These are phyloP conservation scores for Anolis carolinensis DNA, from an alignment of 2,113 vertebrate species.

Conservation along the genomic window DNA sequence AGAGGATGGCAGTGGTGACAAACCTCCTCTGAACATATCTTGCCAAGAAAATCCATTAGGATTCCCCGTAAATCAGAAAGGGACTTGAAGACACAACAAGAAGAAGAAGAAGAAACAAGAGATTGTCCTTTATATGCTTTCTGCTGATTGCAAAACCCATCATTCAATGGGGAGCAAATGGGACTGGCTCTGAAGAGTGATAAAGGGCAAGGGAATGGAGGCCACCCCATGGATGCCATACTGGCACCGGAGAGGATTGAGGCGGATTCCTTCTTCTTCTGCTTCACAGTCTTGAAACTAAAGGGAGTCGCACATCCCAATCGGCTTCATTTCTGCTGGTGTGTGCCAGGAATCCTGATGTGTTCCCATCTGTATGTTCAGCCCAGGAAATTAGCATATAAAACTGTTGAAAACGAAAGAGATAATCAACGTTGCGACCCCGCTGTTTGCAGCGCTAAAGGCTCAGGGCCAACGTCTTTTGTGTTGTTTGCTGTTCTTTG, in stretches of 20 bases:
- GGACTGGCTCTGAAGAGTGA: not conserved
- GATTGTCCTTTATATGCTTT: not conserved
- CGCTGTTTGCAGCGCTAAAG: not conserved
- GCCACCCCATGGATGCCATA: not conserved
- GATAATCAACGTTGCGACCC: conserved; percentile 20
- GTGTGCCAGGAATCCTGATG: not conserved
- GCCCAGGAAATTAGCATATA: conserved; percentile 28
- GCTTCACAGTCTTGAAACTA: not conserved
- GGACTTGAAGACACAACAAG: too few species aligned
- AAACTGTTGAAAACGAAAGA: not conserved
- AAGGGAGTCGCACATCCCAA: not conserved
- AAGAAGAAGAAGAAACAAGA: too few species aligned
- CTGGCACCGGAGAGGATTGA: not conserved
- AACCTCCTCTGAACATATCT: too few species aligned
- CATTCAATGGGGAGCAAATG: too few species aligned
- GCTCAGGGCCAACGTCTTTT: conserved; percentile 22
- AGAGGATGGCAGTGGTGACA: too few species aligned
- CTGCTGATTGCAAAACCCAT: not conserved
- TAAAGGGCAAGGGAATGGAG: not conserved
- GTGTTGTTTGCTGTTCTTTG: conserved; percentile 8
- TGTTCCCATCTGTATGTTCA: not conserved
- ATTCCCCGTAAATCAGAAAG: too few species aligned
- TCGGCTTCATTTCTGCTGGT: fast-evolving
- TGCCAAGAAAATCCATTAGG: too few species aligned
- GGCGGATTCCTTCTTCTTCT: not conserved